phyloP scores from a whole-genome alignment of 2,888 invertebrate genomes.

The Microplitis manilae region DNA sequence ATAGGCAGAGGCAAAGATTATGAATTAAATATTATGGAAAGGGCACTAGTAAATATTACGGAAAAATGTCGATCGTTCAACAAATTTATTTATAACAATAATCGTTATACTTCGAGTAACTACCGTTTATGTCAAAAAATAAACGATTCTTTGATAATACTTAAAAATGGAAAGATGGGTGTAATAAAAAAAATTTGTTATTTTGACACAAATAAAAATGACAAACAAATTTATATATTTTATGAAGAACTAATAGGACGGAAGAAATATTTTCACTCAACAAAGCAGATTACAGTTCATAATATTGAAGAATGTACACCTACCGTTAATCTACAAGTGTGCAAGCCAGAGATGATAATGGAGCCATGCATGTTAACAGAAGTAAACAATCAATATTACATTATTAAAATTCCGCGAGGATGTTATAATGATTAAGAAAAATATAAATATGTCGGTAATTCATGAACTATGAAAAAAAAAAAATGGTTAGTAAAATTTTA shows the following conservation, averaged over 20 bases:
- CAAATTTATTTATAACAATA: constrained; percentile 5
- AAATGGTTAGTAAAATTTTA: too few species aligned
- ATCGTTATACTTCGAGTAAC: not conserved
- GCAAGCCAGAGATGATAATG: not conserved
- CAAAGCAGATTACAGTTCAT: not conserved
- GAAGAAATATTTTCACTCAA: not conserved
- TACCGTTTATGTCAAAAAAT: constrained; percentile 6
- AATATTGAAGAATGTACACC: not conserved
- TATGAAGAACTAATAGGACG: not conserved
- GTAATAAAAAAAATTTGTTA: not conserved
- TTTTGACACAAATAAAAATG: not conserved
- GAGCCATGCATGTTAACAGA: not conserved
- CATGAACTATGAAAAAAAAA: too few species aligned
- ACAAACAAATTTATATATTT: constrained; percentile 4
- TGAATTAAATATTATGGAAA: not conserved
- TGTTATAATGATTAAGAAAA: not conserved
- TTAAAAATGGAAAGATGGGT: not conserved
- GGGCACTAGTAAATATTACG: not conserved
- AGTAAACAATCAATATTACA: not conserved
- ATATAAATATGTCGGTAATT: too few species aligned
- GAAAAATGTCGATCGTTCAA: not conserved
- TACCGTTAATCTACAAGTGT: not conserved
- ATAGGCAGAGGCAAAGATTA: not conserved
- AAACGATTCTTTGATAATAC: not conserved
- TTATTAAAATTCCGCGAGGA: constrained; percentile 4